These are phyloP conservation scores for Willisornis vidua DNA, from an alignment of 2,113 vertebrate species.

Conservation along the genomic window DNA sequence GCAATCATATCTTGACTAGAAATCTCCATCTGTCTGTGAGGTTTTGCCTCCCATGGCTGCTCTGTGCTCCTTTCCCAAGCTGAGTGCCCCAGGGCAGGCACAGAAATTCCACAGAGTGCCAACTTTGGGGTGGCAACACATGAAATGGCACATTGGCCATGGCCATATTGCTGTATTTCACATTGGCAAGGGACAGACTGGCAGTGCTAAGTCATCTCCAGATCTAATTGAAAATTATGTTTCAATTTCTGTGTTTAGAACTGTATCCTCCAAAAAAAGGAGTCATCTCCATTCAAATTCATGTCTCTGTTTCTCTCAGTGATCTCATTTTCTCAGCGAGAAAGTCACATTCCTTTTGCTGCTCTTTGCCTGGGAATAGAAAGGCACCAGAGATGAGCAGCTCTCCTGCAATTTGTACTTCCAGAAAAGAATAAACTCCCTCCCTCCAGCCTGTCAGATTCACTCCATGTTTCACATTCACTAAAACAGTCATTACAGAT, in stretches of 20 bases:
- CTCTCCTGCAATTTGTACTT: not conserved
- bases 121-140: not conserved
- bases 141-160: not conserved
- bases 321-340: not conserved
- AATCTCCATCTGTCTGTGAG: not conserved
- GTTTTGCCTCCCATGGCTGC: not conserved
- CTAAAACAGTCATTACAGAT: not conserved
- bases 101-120: not conserved
- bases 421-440: not conserved
- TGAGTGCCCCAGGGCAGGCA: not conserved
- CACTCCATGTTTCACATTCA: not conserved
- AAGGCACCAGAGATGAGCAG: not conserved
- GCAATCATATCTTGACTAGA: not conserved
- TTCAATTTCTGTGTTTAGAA: not conserved
- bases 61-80: not conserved
- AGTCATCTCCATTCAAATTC: not conserved
- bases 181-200: not conserved
- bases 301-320: not conserved
- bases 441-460: not conserved
- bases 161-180: not conserved
- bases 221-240: not conserved
- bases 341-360: not conserved
- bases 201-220: not conserved
- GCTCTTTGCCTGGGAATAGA: not conserved
- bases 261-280: not conserved